Evolutionary conservation across 2,113 vertebrate genomes (phyloP).

Genomic region (Pluvialis apricaria): DNA sequence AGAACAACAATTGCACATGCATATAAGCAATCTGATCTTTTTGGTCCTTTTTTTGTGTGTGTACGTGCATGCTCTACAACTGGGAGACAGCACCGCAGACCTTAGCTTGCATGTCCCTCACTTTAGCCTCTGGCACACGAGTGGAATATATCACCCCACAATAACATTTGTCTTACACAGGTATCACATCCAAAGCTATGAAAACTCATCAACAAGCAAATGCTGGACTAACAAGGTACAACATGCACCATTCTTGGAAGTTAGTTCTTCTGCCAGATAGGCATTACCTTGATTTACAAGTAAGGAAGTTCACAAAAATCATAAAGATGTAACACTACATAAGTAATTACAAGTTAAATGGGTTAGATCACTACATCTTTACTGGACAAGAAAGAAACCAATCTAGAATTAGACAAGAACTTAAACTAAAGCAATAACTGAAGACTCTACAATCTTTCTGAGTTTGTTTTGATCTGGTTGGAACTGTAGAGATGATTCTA

Average conservation of each 20-base stretch:
- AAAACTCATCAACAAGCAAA: neutral
- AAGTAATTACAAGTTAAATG: neutral
- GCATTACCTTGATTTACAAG: neutral
- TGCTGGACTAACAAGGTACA: neutral
- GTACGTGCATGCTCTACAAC: neutral
- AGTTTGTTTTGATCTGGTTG: neutral
- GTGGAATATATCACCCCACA: neutral
- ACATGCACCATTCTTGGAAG: neutral
- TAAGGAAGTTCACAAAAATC: neutral
- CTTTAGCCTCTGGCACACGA: neutral
- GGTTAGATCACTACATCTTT: neutral
- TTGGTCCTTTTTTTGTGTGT: neutral
- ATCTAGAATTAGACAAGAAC: neutral
- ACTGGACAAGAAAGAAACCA: neutral
- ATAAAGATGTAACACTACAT: neutral
- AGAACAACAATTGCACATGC: neutral
- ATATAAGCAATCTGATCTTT: fast-evolving
- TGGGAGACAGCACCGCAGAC: neutral
- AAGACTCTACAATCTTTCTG: neutral
- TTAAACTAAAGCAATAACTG: neutral
- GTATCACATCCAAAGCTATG: neutral
- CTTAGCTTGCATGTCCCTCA: neutral
- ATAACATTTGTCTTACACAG: neutral
- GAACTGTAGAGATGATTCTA: neutral
- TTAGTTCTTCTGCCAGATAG: neutral